Evolutionary conservation across 1,140 invertebrate species (phyloP).

Genomic region (Whitmania pigra): DNA sequence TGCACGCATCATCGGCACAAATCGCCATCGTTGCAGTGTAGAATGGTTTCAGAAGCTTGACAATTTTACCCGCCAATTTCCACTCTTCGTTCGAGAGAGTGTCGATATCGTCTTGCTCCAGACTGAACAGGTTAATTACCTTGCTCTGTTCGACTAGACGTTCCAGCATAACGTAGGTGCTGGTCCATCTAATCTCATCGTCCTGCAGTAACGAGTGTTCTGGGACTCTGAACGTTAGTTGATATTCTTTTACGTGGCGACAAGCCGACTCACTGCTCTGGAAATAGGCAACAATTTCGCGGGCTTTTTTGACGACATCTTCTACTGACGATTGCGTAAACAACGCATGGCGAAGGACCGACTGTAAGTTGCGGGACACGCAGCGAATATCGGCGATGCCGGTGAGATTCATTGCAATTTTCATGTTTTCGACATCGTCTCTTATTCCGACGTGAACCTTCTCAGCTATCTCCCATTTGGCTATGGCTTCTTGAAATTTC

Average conservation of each 20-base stretch:
- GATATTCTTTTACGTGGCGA: neutral
- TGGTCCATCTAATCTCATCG: neutral
- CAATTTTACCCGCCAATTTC: neutral
- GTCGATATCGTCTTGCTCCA: neutral
- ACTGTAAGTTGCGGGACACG: neutral
- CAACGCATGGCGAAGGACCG: neutral
- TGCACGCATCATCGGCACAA: neutral
- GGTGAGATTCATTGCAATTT: neutral
- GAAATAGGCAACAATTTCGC: neutral
- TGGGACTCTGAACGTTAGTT: neutral
- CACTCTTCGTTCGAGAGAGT: neutral
- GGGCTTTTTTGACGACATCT: neutral
- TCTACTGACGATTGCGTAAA: constrained; percentile 7
- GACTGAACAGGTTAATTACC: neutral
- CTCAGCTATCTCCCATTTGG: neutral
- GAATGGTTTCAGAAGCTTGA: neutral
- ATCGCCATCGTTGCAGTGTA: neutral
- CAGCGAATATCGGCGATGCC: neutral
- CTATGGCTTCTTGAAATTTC: constrained; percentile 9
- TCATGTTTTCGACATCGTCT: constrained; percentile 7
- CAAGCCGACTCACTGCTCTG: neutral
- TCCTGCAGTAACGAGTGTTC: neutral
- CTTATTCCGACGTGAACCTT: constrained; percentile 3
- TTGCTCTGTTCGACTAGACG: constrained; percentile 5
- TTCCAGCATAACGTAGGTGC: neutral